Base-by-base conservation (phyloP, 2,113 vertebrate genomes). In the Pseudopipra pipra region DNA sequence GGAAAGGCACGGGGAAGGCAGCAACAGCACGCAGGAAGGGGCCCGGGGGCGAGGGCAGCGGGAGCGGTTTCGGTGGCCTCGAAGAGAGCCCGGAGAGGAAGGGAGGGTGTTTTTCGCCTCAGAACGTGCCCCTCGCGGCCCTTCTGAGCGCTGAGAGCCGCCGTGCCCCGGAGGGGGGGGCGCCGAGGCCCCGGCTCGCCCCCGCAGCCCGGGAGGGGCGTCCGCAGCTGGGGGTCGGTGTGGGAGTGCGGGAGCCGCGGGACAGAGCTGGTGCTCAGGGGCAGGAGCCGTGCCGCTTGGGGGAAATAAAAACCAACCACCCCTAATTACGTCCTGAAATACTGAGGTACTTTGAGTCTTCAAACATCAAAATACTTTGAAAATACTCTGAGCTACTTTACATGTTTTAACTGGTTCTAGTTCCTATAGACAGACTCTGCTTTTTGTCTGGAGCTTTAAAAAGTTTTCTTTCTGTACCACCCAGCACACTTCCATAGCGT, bases 221-320 rank as follows among this genome's bases (percentile, higher is more conserved):
- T 0, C 4, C 6, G 2, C 44, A 19, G 66, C n/a, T 3, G 61
- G 16, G 14, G 19, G 20, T 1, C 8, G 24, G 20, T 4, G 11
- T 2, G 55, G 1, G 35, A 2, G 31, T 6, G 11, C 5, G 63
- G 31, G 8, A 5, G 37, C 67, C 7, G 14, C 6, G 1, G 58
- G 27, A n/a, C 3, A 23, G 47, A 8, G 12, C 28, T 51, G 12
- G 0, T 14, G 24, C 44, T n/a, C 33, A 1, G 20, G 18, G 15
- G 2, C 52, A 3, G 43, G 39, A 59, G 25, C 16, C 2, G 18
- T 12, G 46, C 15, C 74, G 8, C 75, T 58, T 18, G 5, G 44
- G n/a, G 30, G 24, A 33, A 65, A 27, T 12, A 44, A 62, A 73
- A 80, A 4, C 4, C 47, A 56, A 14, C 18, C 9, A 6, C 8